Evolutionary conservation across 1,140 invertebrate genomes (phyloP).

Genomic region (Musca domestica): DNA sequence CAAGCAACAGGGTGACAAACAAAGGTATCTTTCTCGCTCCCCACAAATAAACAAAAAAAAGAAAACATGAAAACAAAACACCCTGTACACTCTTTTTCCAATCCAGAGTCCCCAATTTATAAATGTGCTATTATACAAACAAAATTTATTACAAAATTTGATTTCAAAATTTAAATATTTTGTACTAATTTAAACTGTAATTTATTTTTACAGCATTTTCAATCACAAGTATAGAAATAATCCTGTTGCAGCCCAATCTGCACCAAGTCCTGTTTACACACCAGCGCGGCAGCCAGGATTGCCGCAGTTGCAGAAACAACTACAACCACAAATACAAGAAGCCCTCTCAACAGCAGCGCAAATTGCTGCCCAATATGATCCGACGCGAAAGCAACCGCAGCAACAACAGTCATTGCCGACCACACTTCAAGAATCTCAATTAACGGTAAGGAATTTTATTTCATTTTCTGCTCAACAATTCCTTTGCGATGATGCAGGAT

Average conservation of each 20-base stretch:
- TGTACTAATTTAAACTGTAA: background rate
- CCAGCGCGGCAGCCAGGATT: slow-evolving; percentile 22
- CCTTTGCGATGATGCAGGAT: too few relatives aligned
- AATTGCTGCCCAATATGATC: slow-evolving; percentile 50
- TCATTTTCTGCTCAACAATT: too few relatives aligned
- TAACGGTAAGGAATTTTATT: slow-evolving; percentile 39
- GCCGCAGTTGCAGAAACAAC: slow-evolving; percentile 26
- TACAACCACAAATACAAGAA: slow-evolving; percentile 10
- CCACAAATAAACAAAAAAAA: too few relatives aligned
- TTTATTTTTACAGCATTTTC: slow-evolving; percentile 17
- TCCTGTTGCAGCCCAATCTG: slow-evolving; percentile 32
- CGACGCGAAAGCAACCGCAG: slow-evolving; percentile 40
- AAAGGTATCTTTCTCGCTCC: slow-evolving; percentile 42
- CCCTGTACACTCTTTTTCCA: background rate
- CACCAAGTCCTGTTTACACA: slow-evolving; percentile 39
- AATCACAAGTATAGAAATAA: slow-evolving; percentile 9
- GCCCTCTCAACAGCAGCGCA: slow-evolving; percentile 34
- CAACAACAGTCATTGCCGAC: slow-evolving; percentile 29
- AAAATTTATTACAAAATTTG: background rate
- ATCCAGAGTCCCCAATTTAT: background rate
- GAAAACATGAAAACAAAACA: too few relatives aligned
- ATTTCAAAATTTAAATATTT: background rate
- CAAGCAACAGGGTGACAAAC: slow-evolving; percentile 36
- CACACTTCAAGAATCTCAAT: slow-evolving; percentile 33
- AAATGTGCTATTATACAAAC: background rate